A percentile compares a stretch with the other conserved stretches of the same genome.
Conservation (phyloP, 2,888 invertebrate species). For the Rhimphoctona megacephalus region DNA sequence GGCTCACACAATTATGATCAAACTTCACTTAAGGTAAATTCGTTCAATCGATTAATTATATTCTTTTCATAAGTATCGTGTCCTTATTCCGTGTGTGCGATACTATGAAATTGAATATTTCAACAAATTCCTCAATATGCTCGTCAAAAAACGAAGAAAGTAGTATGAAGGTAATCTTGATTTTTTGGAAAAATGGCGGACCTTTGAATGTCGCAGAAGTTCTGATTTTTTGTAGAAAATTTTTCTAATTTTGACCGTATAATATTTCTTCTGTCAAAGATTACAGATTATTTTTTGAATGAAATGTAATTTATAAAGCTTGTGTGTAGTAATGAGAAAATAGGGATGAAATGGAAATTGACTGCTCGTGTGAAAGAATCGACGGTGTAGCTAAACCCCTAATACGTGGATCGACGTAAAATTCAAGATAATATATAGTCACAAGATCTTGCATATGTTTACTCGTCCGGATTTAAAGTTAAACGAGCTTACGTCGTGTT, state of each 20-base stretch:
- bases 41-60: too few relatives aligned
- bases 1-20: too few relatives aligned
- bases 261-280: neutral
- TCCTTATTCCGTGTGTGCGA: too few relatives aligned
- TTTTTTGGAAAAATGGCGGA: neutral
- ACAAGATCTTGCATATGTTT: conserved; percentile 15
- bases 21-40: too few relatives aligned
- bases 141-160: neutral
- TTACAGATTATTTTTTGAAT: too few relatives aligned
- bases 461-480: conserved; percentile 39
- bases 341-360: neutral
- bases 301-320: neutral
- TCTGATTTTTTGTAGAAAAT: too few relatives aligned
- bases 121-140: neutral
- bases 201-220: too few relatives aligned
- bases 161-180: neutral
- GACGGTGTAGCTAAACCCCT: neutral
- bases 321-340: neutral
- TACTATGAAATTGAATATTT: neutral
- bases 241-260: neutral
- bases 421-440: conserved; percentile 35
- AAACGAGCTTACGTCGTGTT: conserved; percentile 56
- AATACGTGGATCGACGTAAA: conserved; percentile 33
- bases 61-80: too few relatives aligned
- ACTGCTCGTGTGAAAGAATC: neutral